These are phyloP conservation scores for Calycopis cecrops DNA, from an alignment of 1,140 invertebrate species.

Conservation along the genomic window DNA sequence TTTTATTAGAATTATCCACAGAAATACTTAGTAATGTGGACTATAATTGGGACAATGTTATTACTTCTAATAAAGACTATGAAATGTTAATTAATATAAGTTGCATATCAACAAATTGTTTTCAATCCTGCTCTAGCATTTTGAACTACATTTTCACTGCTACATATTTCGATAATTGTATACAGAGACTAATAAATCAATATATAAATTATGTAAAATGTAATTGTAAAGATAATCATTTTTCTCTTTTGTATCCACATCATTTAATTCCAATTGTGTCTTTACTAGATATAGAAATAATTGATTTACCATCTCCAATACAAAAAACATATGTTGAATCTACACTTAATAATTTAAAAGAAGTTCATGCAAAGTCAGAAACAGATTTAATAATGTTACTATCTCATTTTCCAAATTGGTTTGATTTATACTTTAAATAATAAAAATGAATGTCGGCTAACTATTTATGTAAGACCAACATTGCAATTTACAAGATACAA, in stretches of 20 bases:
- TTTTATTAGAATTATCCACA: conserved; percentile 35
- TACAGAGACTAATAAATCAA: conserved; percentile 38
- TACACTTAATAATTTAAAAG: conserved; percentile 32
- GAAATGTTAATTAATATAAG: conserved; percentile 36
- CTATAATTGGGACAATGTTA: conserved; percentile 30
- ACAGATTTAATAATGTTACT: conserved; percentile 52
- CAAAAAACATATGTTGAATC: conserved; percentile 31
- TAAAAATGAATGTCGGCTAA: too few species aligned
- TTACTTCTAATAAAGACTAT: conserved; percentile 24
- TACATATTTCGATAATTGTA: conserved; percentile 38
- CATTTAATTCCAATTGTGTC: conserved; percentile 37
- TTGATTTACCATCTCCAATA: conserved; percentile 25
- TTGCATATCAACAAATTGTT: conserved; percentile 40
- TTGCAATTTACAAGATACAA: too few species aligned
- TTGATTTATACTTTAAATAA: conserved; percentile 43
- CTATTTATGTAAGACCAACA: too few species aligned
- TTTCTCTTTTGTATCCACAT: conserved; percentile 40
- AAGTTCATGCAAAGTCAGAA: conserved; percentile 37
- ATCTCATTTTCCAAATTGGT: conserved; percentile 58
- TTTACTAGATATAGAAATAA: conserved; percentile 47
- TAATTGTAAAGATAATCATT: conserved; percentile 22
- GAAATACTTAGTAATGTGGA: conserved; percentile 27
- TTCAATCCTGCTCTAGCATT: conserved; percentile 50
- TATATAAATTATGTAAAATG: conserved; percentile 43
- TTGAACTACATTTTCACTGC: conserved; percentile 47